phyloP scores from a whole-genome alignment of 1,140 invertebrate genomes.

The Cherax quadricarinatus region DNA sequence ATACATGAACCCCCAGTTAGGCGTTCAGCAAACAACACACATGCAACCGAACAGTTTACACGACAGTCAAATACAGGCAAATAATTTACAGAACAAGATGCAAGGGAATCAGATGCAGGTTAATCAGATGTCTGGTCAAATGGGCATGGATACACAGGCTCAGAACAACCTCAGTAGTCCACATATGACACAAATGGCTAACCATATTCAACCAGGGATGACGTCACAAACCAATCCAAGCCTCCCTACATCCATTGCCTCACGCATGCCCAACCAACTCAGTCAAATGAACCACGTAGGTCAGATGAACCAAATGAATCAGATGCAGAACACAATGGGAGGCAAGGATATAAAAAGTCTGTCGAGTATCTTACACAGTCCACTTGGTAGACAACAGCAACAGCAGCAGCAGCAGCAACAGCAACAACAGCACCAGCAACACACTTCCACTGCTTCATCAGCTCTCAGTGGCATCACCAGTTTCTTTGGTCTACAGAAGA shows the following conservation, averaged over 20 bases:
- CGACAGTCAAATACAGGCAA: background rate
- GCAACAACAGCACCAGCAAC: slow-evolving; percentile 24
- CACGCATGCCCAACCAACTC: slow-evolving; percentile 25
- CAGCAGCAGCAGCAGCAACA: slow-evolving; percentile 7
- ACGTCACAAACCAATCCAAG: slow-evolving; percentile 16
- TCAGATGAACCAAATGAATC: slow-evolving; percentile 69
- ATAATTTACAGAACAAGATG: slow-evolving; percentile 47
- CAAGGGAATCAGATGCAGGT: slow-evolving; percentile 49
- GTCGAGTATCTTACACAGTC: slow-evolving; percentile 42
- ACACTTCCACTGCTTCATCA: slow-evolving; percentile 58
- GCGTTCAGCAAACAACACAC: slow-evolving; percentile 16
- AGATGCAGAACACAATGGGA: slow-evolving; percentile 61
- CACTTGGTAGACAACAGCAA: slow-evolving; percentile 25
- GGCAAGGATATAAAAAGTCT: slow-evolving; percentile 35
- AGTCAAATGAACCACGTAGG: slow-evolving; percentile 57
- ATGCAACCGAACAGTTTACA: slow-evolving; percentile 14
- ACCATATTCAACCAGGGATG: slow-evolving; percentile 56
- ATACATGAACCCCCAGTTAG: slow-evolving; percentile 47
- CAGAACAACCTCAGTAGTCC: slow-evolving; percentile 10
- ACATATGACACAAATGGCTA: slow-evolving; percentile 34
- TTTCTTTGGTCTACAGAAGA: slow-evolving; percentile 68
- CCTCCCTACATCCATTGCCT: slow-evolving; percentile 31
- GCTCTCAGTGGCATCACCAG: slow-evolving; percentile 66
- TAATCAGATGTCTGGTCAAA: slow-evolving; percentile 42
- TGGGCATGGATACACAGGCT: slow-evolving; percentile 46